These are phyloP conservation scores for Zosterops hypoxanthus DNA, from an alignment of 2,113 vertebrate species.

Conservation along the genomic window DNA sequence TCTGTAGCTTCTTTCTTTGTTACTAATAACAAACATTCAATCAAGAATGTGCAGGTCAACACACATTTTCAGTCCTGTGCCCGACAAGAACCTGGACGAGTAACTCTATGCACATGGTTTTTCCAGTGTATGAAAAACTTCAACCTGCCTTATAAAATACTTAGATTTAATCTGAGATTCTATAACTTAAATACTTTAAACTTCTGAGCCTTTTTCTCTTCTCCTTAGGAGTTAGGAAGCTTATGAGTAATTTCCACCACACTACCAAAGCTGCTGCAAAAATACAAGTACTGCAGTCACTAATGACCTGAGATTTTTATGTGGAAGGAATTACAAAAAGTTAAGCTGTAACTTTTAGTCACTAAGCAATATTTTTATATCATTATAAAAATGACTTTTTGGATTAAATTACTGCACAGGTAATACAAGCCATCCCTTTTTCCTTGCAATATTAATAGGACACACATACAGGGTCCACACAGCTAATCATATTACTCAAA, in stretches of 20 bases:
- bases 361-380: not conserved
- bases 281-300: not conserved
- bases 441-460: not conserved
- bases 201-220: not conserved
- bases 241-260: not conserved
- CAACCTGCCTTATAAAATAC: not conserved
- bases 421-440: not conserved
- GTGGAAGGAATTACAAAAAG: not conserved
- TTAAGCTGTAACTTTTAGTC: not conserved
- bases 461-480: not conserved
- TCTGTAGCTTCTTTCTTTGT: not conserved
- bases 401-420: not conserved
- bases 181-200: not conserved
- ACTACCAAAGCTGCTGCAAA: not conserved
- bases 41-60: not conserved
- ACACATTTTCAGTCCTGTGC: not conserved
- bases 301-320: not conserved
- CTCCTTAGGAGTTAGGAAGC: not conserved
- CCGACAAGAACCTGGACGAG: not conserved
- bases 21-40: not conserved
- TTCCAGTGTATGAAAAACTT: not conserved
- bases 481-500: not conserved
- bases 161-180: not conserved
- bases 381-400: not conserved
- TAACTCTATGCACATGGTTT: accelerated